A percentile compares a stretch with the other conserved stretches of the same genome.
These are phyloP conservation scores for Lynx canadensis DNA, from an alignment of 2,113 vertebrate species.

Conservation along the genomic window DNA sequence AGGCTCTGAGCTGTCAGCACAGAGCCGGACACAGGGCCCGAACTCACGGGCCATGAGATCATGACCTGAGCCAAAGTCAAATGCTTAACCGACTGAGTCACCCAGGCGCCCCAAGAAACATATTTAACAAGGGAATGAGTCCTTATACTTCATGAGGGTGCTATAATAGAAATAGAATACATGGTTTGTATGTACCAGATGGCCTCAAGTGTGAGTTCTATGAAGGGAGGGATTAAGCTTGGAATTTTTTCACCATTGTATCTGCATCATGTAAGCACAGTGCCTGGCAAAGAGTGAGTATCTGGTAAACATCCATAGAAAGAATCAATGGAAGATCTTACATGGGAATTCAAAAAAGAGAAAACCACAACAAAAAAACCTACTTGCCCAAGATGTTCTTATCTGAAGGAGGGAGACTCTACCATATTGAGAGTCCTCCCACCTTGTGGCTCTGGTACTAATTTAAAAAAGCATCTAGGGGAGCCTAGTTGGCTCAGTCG, in stretches of 20 bases:
- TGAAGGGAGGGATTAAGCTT: background rate
- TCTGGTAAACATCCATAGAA: slow-evolving; percentile 12
- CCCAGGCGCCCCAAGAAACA: background rate
- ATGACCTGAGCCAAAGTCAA: too few relatives aligned
- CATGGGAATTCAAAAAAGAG: background rate
- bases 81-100: too few relatives aligned
- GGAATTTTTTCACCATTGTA: background rate
- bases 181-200: background rate
- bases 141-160: background rate
- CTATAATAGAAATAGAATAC: background rate
- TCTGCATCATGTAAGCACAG: background rate
- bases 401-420: background rate
- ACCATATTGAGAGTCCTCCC: background rate
- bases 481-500: too few relatives aligned
- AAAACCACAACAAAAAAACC: background rate
- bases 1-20: too few relatives aligned
- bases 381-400: background rate
- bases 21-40: too few relatives aligned
- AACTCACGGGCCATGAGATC: too few relatives aligned
- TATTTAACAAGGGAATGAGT: background rate
- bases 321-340: slow-evolving; percentile 10
- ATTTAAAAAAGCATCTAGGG: background rate
- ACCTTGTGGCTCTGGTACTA: background rate
- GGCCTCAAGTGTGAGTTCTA: background rate
- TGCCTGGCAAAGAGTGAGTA: background rate